Conservation (phyloP, 2,888 invertebrate genomes). For the Stenoptilia bipunctidactyla region DNA sequence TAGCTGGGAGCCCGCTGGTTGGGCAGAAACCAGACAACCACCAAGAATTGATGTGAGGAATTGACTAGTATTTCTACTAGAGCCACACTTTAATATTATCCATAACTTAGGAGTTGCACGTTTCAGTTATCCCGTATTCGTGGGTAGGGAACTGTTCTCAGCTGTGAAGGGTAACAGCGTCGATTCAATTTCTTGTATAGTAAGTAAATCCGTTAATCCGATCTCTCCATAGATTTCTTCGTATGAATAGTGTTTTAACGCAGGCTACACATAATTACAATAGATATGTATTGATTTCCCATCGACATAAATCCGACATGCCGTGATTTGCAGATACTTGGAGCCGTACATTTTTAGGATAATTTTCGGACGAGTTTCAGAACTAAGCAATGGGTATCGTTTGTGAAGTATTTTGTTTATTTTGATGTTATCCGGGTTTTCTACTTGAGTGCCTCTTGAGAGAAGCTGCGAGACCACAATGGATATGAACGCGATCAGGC, state of each 20-base stretch:
- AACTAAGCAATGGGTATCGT: not conserved
- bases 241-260: constrained; percentile 50
- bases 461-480: constrained; percentile 66
- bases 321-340: constrained; percentile 66
- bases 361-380: constrained; percentile 33
- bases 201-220: constrained; percentile 66
- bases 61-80: constrained; percentile 32
- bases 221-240: constrained; percentile 64
- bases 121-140: too few species aligned
- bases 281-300: constrained; percentile 65
- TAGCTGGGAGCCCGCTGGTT: constrained; percentile 11
- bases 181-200: constrained; percentile 50
- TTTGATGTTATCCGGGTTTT: constrained; percentile 44
- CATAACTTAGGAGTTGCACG: not conserved
- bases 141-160: constrained; percentile 24
- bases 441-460: constrained; percentile 61
- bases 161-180: too few species aligned
- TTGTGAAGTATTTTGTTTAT: not conserved
- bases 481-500: constrained; percentile 54
- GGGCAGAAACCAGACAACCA: not conserved
- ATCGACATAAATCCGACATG: constrained; percentile 62
- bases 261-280: constrained; percentile 67
- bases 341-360: constrained; percentile 57
- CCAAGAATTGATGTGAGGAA: constrained; percentile 38
- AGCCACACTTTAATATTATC: not conserved